Evolutionary conservation across 2,888 invertebrate genomes (phyloP), one percentile per base, ranked within the genome.

Genomic region (Zaprionus obscuricornis): DNA sequence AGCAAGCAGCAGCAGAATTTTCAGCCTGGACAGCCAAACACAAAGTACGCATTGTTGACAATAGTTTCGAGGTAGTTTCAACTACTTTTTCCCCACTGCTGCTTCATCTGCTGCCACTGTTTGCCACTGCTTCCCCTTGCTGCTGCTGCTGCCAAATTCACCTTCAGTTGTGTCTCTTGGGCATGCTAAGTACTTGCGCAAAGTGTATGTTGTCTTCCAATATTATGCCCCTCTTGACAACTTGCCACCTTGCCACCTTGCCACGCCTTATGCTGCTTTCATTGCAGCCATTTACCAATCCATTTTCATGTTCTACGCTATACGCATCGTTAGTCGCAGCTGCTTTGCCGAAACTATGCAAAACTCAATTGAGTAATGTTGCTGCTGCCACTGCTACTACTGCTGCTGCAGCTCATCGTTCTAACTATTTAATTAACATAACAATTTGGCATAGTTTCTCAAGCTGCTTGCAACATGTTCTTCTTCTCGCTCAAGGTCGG

Each of bases 291-390:
- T n/a, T 11, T 11, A 1, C 13, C 31, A 31, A 6, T 17, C 34
- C 34, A 33, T 33, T 62, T 50, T 40, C 43, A 18, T 27, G 46
- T 8, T 40, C 40, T 14, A 52, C 29, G n/a, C n/a, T n/a, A n/a
- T 66, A 60, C 52, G 67, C 65, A 43, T 70, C 66, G 70, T 70
- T 70, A 62, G 66, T 36, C 49, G 45, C 69, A 70, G 62, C 57
- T 70, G 71, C 47, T 57, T 52, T 26, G 34, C 63, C n/a, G 3
- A 72, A 63, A 73, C 58, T 72, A 63, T 67, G 58, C 67, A 34
- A 42, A 71, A 66, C 64, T 75, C 67, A 64, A 62, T 64, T 46
- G 73, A 62, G 60, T 56, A 58, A 52, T 52, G 66, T 40, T 40
- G n/a, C 4, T 17, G 29, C 11, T 31, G 20, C 26, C 42, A 45